Evolutionary conservation across 2,888 invertebrate genomes (phyloP).

Genomic region (Muscina levida): DNA sequence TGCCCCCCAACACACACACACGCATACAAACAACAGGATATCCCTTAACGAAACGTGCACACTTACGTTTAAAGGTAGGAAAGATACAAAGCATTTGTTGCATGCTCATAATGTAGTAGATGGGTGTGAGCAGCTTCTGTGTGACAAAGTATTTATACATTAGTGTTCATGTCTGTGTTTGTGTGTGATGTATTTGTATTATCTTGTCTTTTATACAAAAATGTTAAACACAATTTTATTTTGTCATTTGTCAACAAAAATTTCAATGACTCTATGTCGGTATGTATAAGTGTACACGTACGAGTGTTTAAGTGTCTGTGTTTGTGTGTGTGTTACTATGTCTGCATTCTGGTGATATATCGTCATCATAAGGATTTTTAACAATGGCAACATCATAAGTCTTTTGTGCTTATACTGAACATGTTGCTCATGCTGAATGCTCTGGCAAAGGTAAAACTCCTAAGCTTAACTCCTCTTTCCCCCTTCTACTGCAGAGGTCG

Average conservation of each 20-base stretch:
- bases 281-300: neutral
- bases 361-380: constrained; percentile 53
- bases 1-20: neutral
- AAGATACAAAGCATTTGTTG: neutral
- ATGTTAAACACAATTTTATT: constrained; percentile 57
- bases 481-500: too few species aligned
- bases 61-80: neutral
- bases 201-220: constrained; percentile 46
- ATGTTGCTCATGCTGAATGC: constrained; percentile 13
- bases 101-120: neutral
- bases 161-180: neutral
- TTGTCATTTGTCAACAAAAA: constrained; percentile 57
- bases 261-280: constrained; percentile 6
- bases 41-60: neutral
- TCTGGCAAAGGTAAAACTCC: too few species aligned
- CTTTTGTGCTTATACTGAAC: neutral
- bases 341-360: constrained; percentile 15
- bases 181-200: constrained; percentile 47
- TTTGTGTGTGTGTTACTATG: neutral
- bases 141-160: neutral
- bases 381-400: constrained; percentile 47
- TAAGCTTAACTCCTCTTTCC: too few species aligned
- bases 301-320: constrained; percentile 10
- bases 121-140: neutral
- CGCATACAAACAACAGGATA: neutral